Evolutionary conservation across 2,113 vertebrate species (phyloP).

Genomic region (Prolemur simus): DNA sequence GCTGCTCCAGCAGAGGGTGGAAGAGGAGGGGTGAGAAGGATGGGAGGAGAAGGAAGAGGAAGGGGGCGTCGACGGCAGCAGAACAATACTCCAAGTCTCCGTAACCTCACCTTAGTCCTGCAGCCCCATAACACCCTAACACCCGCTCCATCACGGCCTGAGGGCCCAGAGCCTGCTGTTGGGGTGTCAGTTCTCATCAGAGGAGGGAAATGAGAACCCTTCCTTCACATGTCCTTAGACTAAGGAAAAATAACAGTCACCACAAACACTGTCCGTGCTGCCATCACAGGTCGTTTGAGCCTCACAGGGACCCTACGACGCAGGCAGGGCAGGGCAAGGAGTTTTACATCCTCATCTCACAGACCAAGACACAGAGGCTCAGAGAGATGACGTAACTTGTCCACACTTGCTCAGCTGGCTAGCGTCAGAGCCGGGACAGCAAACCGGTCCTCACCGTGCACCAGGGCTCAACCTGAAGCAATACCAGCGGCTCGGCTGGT

Average conservation of each 20-base stretch:
- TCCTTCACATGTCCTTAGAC: neutral
- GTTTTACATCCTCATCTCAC: neutral
- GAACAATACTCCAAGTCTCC: neutral
- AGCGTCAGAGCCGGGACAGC: neutral
- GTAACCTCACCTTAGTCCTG: neutral
- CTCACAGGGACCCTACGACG: neutral
- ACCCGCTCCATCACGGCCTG: neutral
- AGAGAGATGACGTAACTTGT: neutral
- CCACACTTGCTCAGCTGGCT: neutral
- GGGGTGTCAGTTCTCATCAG: neutral
- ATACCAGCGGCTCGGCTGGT: neutral
- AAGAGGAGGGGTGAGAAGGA: neutral
- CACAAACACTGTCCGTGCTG: rapidly evolving
- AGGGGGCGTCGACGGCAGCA: neutral
- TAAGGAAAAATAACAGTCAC: neutral
- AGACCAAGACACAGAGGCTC: neutral
- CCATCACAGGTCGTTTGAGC: neutral
- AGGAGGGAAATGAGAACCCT: neutral
- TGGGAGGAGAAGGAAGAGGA: rapidly evolving
- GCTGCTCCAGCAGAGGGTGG: neutral
- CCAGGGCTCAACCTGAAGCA: rapidly evolving
- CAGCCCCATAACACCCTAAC: neutral
- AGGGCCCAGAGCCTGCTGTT: neutral
- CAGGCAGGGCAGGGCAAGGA: neutral
- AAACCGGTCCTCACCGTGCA: neutral